Evolutionary conservation across 1,140 invertebrate genomes (phyloP), one percentile per base, ranked within the genome.

Genomic region (Probaryconus sp.): DNA sequence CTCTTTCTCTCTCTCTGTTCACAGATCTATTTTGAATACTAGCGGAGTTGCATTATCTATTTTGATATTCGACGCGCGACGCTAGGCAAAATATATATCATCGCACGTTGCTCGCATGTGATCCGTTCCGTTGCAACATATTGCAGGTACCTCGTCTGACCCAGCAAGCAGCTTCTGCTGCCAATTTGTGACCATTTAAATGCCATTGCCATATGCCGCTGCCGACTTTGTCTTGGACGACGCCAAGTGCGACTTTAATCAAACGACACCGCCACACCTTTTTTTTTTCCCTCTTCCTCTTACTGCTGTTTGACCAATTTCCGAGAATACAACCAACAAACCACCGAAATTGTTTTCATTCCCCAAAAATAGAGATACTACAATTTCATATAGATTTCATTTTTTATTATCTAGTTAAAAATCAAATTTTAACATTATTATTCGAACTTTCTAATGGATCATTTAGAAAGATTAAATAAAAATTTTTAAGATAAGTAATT

Each of bases 1-100:
- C 2, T 24, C 28, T 30, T 30, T 30, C 28, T 30, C 9, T 30
- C 53, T 64, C 37, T 42, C 10, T 40, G 33, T 50, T 48, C 10
- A 18, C 35, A 13, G 58, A 60, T 58, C 30, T 69, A 60, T 53
- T 60, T 69, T 69, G 45, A 60, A 69, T 60, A 50, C 35, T 13
- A 20, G 28, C 9, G 26, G n/a, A 48, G 18, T 2, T 33, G 17
- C 45, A 38, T 45, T 61, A 69, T 60, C 73, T 47, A 64, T 53
- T 79, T 79, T 79, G 76, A 77, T 77, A 79, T 77, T 78, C 73
- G 69, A 71, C 77, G 31, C 55, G 51, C 50, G 60, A 61, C 11
- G 28, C 47, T 35, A 56, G 21, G 42, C 47, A 31, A 61, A 55
- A 75, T 71, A 64, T 68, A 77, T 63, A 78, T 80, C 71, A 74